Percentiles rank a stretch among this genome's conserved stretches.
Conservation (phyloP, 92 coral and sea anemone species). For the Hydrozoanthus gracilis region DNA sequence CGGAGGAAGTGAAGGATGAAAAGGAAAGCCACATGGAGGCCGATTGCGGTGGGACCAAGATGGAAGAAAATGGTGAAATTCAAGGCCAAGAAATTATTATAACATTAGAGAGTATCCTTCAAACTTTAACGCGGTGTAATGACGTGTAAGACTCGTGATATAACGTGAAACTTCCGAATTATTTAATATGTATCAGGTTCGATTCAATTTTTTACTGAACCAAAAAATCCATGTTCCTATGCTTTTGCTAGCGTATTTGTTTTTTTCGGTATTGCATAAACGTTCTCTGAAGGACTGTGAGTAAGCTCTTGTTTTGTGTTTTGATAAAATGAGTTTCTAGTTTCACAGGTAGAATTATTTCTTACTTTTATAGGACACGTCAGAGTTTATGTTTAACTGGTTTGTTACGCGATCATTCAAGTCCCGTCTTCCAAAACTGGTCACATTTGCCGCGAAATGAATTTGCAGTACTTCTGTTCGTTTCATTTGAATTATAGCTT, state of each 20-base stretch:
- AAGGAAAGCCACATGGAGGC: slow-evolving; percentile 39
- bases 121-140: neutral
- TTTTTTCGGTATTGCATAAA: neutral
- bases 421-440: neutral
- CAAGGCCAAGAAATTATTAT: slow-evolving; percentile 27
- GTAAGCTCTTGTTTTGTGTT: neutral
- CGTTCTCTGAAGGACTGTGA: neutral
- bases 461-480: neutral
- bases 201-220: neutral
- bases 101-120: slow-evolving; percentile 47
- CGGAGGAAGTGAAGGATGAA: slow-evolving; percentile 33
- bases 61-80: neutral
- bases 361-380: neutral
- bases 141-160: neutral
- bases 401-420: neutral
- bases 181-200: neutral
- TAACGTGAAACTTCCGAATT: neutral
- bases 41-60: neutral
- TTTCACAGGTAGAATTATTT: neutral
- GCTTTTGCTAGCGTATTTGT: neutral
- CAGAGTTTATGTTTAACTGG: neutral
- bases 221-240: neutral
- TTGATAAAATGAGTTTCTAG: neutral
- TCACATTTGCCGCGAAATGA: neutral
- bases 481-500: too few relatives aligned